Conservation (phyloP, 1,140 invertebrate genomes). For the Drosophila pachea region DNA sequence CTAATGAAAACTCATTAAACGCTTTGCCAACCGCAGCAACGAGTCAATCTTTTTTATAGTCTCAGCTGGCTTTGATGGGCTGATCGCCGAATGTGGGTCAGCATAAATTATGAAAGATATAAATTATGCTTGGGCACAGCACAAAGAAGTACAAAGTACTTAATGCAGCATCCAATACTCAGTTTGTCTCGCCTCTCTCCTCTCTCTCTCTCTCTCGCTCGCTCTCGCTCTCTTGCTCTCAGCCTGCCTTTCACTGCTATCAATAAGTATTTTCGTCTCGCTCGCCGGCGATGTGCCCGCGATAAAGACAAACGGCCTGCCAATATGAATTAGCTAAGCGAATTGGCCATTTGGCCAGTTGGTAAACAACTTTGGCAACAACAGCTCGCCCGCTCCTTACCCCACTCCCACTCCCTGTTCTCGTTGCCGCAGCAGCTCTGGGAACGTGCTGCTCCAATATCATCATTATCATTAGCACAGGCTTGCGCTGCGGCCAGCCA, state of each 20-base stretch:
- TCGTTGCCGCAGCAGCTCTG: constrained; percentile 11
- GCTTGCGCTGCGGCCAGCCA: constrained; percentile 48
- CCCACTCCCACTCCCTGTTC: too few relatives aligned
- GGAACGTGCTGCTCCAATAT: constrained; percentile 52
- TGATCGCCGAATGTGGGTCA: constrained; percentile 40
- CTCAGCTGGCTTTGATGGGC: constrained; percentile 27
- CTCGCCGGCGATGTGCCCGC: constrained; percentile 52
- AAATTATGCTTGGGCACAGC: constrained; percentile 34
- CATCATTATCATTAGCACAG: constrained; percentile 75
- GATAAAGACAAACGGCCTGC: constrained; percentile 75
- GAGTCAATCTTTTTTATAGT: constrained; percentile 22
- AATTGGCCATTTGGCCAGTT: constrained; percentile 73
- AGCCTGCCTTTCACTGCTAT: constrained; percentile 72
- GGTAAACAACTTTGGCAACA: constrained; percentile 58
- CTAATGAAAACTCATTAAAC: constrained; percentile 51
- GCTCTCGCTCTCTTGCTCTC: too few relatives aligned
- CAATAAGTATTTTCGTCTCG: constrained; percentile 67
- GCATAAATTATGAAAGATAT: constrained; percentile 51
- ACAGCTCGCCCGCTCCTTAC: constrained; percentile 9
- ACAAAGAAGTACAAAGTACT: constrained; percentile 29
- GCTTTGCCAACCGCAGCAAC: constrained; percentile 22
- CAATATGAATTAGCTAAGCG: constrained; percentile 76
- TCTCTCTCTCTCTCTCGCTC: too few relatives aligned
- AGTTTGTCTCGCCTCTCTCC: background rate
- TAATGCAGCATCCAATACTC: constrained; percentile 10